These are phyloP conservation scores for Lemur catta DNA, from an alignment of 2,797 vertebrate genomes.

Conservation along the genomic window DNA sequence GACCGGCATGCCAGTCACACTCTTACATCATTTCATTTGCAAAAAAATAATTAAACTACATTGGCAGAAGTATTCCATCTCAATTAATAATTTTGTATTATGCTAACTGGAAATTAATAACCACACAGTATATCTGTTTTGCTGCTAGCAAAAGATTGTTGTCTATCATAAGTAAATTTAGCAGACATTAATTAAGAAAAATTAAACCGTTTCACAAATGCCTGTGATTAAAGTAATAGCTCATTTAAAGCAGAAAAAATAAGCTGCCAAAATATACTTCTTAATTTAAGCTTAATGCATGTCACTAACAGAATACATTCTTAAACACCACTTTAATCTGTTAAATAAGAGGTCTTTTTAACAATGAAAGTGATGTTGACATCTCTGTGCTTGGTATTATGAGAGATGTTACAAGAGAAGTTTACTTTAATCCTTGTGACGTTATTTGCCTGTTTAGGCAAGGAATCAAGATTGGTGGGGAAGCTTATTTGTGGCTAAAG, in stretches of 20 bases:
- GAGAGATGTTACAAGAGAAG: neutral
- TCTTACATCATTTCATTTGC: constrained; percentile 58
- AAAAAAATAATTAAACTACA: constrained; percentile 47
- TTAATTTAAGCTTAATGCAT: constrained; percentile 37
- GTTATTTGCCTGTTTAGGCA: constrained; percentile 2
- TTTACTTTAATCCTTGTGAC: neutral
- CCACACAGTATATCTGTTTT: constrained; percentile 44
- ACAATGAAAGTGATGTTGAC: neutral
- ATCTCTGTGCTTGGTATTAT: neutral
- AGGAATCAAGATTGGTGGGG: neutral
- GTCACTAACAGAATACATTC: constrained; percentile 11
- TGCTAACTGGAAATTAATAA: constrained; percentile 65
- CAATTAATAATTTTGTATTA: constrained; percentile 52
- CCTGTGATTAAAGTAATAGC: constrained; percentile 64
- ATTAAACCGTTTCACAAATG: constrained; percentile 48
- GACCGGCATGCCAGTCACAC: constrained; percentile 8
- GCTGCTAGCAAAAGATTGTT: constrained; percentile 8
- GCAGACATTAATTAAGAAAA: constrained; percentile 57
- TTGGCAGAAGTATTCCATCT: constrained; percentile 52
- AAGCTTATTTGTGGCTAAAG: neutral
- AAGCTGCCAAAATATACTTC: constrained; percentile 51
- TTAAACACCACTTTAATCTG: neutral
- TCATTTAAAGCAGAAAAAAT: constrained; percentile 54
- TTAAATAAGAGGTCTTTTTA: constrained; percentile 9
- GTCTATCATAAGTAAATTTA: constrained; percentile 62